A percentile compares a stretch with the other conserved stretches of the same genome.
Conservation (phyloP, 64 coral and sea anemone genomes). For the Montipora capricornis region DNA sequence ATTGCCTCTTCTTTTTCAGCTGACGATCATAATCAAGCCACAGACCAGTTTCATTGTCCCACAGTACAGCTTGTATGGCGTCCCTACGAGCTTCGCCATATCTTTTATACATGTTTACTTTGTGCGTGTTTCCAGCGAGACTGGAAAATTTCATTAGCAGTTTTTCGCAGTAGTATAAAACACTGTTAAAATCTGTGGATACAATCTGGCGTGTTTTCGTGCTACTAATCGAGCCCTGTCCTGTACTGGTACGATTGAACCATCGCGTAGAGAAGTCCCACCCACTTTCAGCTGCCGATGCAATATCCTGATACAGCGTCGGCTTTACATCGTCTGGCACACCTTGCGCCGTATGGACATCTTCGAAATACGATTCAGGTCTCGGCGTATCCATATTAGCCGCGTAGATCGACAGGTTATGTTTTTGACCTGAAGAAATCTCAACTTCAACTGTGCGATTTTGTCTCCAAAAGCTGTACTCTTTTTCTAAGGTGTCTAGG, state of each 20-base stretch:
- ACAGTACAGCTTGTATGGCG: constrained; percentile 87
- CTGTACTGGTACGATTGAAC: constrained; percentile 52
- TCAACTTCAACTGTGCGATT: constrained; percentile 66
- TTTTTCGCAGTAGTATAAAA: constrained; percentile 75
- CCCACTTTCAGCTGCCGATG: constrained; percentile 94
- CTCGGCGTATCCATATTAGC: constrained; percentile 86
- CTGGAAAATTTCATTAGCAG: constrained; percentile 66
- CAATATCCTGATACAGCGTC: constrained; percentile 73
- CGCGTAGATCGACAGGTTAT: constrained; percentile 66
- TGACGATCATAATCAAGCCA: constrained; percentile 94
- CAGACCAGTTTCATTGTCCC: constrained; percentile 59
- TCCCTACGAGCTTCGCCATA: constrained; percentile 42
- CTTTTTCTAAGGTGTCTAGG: constrained; percentile 71
- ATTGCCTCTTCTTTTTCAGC: not conserved
- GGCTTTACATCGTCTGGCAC: constrained; percentile 26
- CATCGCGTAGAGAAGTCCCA: constrained; percentile 98
- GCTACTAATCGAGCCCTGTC: constrained; percentile 8
- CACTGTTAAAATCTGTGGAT: constrained; percentile 88
- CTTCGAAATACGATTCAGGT: constrained; percentile 98
- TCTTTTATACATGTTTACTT: constrained; percentile 51
- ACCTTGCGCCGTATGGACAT: constrained; percentile 65
- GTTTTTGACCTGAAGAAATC: not conserved
- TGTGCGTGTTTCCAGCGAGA: constrained; percentile 36
- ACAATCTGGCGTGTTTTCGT: constrained; percentile 74
- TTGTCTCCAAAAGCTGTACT: constrained; percentile 85